A percentile compares a stretch with the other conserved stretches of the same genome.
These are phyloP conservation scores for Baronia brevicornis DNA, from an alignment of 2,888 invertebrate species.

Conservation along the genomic window DNA sequence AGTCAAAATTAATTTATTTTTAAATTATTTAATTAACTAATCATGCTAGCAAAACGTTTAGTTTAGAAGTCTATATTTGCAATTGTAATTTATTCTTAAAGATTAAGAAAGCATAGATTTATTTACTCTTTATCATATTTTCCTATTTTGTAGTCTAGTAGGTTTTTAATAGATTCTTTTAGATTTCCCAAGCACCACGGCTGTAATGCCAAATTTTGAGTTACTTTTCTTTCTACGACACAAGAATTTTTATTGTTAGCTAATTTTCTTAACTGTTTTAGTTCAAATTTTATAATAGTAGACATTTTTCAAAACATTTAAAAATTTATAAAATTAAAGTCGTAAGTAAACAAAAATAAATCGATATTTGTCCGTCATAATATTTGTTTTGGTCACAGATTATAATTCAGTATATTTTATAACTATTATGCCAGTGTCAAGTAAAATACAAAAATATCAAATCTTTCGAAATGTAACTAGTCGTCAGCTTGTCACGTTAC, in stretches of 20 bases:
- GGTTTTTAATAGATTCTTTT: conserved; percentile 74
- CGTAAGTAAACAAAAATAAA: conserved; percentile 11
- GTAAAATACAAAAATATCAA: too few relatives aligned
- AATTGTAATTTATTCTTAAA: neutral
- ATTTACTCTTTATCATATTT: conserved; percentile 79
- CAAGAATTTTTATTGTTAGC: conserved; percentile 74
- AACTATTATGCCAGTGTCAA: too few relatives aligned
- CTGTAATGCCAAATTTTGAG: conserved; percentile 76
- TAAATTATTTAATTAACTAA: conserved; percentile 1
- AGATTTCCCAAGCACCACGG: conserved; percentile 78
- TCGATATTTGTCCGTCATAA: conserved; percentile 4
- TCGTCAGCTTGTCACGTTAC: too few relatives aligned
- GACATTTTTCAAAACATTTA: conserved; percentile 42
- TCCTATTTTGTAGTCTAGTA: conserved; percentile 75
- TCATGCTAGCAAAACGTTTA: neutral
- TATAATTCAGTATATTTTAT: too few relatives aligned
- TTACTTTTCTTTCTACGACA: conserved; percentile 70
- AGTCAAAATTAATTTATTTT: too few relatives aligned
- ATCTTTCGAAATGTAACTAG: too few relatives aligned
- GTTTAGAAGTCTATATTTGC: neutral
- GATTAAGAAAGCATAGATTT: neutral
- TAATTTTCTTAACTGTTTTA: conserved; percentile 71
- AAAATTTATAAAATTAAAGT: conserved; percentile 8
- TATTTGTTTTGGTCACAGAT: too few relatives aligned
- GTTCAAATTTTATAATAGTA: conserved; percentile 66